Base-by-base conservation (phyloP, 2,797 vertebrate genomes). In the Serranus cabrilla region DNA sequence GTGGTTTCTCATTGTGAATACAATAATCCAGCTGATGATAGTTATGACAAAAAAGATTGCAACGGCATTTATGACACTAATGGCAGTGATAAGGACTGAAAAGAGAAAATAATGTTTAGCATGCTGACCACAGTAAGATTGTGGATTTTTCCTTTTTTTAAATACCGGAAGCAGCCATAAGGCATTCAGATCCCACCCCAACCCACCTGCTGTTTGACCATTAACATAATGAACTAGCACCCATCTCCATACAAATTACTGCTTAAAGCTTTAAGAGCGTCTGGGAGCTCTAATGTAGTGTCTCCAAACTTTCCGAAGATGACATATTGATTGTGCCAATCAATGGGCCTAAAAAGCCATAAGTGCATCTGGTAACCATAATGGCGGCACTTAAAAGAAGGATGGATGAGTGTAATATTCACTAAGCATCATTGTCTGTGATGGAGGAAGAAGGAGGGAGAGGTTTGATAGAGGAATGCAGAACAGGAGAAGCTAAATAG, bases 321-420 rank as follows among this genome's bases (percentile, higher is more conserved):
- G 92, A 94, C 78, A 74, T 93, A 96, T 95, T 92, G 94, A 95
- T 95, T 90, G 88, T 85, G 91, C 90, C 91, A 93, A 94, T 95
- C 93, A 94, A 94, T 95, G 92, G 79, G 83, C 79, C 89, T 90
- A 87, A 93, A 94, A 94, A 92, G 91, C 93, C 85, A 85, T 92
- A 92, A 95, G 92, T 94, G 94, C 92, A 89, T 93, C 91, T 93
- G 90, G 83, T 91, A 89, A 89, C 90, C 85, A 71, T 95, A 95
- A 96, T 94, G 93, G 89, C 34, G 83, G 85, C 92, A 94, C 94
- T 95, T 95, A 93, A 94, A 87, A 81, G 87, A 86, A 85, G 78
- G 86, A 90, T 83, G 80, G 90, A 85, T 83, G 84, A 84, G 82
- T 27, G 84, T 83, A 79, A 89, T 91, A 80, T 80, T 84, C 90